Evolutionary conservation across 2,888 invertebrate species (phyloP), one percentile per base, ranked within the genome.

Genomic region (Petrolisthes manimaculis): DNA sequence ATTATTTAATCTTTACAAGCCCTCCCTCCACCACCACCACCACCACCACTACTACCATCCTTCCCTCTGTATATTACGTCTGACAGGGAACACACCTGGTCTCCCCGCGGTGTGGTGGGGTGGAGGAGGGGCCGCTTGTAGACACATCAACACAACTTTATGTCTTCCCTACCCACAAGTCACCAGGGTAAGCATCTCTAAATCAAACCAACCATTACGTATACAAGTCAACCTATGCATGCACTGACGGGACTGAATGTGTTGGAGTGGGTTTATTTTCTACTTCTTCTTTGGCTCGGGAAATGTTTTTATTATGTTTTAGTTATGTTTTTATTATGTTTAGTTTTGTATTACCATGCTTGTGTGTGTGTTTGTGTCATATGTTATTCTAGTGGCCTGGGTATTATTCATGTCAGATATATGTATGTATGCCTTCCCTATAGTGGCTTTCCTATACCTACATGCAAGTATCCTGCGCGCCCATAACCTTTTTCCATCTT

Each of bases 1-100:
- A 80, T 54, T 80, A 80, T 80, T 80, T 80, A 80, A 80, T 80
- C 80, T 80, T 80, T 80, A n/a, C 80, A 51, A 56, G 54, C 55
- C 80, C 80, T 54, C 80, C 80, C n/a, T 54, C 80, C 80, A n/a
- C n/a, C n/a, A n/a, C n/a, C n/a, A n/a, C n/a, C n/a, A n/a, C n/a
- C n/a, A n/a, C n/a, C n/a, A n/a, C n/a, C n/a, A n/a, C n/a, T n/a
- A n/a, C n/a, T n/a, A n/a, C n/a, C n/a, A n/a, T 12, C 9, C 67
- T 14, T 80, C 56, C 80, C 80, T 80, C 80, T 80, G 80, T 80
- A 80, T 80, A 80, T 80, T 80, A 80, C 24, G 24, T 80, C 55
- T 80, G 80, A 56, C 80, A 56, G 80, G 55, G 55, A 56, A n/a
- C 80, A 12, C 80, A 80, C 80, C 80, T 80, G 80, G 21, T 80